A percentile compares a stretch with the other conserved stretches of the same genome.
phyloP scores from a whole-genome alignment of 2,113 vertebrate genomes.

The Casuarius casuarius region DNA sequence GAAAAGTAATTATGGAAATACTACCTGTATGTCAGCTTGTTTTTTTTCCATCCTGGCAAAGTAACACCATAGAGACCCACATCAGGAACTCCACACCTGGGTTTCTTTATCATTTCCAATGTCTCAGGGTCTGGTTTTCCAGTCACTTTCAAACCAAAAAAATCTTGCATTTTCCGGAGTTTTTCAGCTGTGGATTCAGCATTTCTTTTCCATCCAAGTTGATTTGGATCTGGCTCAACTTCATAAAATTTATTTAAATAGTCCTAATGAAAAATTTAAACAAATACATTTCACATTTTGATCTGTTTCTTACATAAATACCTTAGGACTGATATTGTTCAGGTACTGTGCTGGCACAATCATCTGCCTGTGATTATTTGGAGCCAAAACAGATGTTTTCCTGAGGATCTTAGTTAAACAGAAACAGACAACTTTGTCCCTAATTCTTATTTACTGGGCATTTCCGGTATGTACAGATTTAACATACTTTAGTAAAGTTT shows the following conservation, averaged over 20 bases:
- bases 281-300: background rate
- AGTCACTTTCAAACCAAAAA: conserved; percentile 78
- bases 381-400: background rate
- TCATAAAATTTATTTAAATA: conserved; percentile 78
- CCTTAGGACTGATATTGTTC: background rate
- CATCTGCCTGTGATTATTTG: background rate
- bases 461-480: background rate
- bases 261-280: conserved; percentile 46
- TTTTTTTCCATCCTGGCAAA: conserved; percentile 78
- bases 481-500: background rate
- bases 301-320: background rate
- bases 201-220: conserved; percentile 63
- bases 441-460: background rate
- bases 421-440: background rate
- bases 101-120: conserved; percentile 74
- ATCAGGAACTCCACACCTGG: conserved; percentile 79
- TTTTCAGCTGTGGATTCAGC: conserved; percentile 37
- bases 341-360: background rate
- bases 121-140: conserved; percentile 74
- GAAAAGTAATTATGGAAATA: background rate
- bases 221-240: conserved; percentile 58
- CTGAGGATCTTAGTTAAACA: background rate
- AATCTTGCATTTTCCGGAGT: conserved; percentile 80
- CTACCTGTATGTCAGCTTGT: conserved; percentile 80
- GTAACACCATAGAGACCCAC: conserved; percentile 75